Percentiles rank a stretch among this genome's conserved stretches.
phyloP scores from a whole-genome alignment of 2,888 invertebrate genomes.

The Oxytorus armatus region DNA sequence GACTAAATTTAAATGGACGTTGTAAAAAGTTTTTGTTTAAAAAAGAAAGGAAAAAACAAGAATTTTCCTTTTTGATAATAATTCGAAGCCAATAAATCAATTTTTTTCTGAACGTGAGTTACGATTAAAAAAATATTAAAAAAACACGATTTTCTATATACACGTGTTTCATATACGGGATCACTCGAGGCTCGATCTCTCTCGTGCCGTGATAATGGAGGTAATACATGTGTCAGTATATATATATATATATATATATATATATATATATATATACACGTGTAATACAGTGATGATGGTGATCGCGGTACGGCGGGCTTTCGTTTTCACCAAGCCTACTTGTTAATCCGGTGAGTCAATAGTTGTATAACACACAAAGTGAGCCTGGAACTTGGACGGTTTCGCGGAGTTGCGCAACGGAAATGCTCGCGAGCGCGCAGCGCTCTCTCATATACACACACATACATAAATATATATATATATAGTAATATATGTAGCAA shows the following conservation, averaged over 20 bases:
- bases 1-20: not conserved
- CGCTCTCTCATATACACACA: slow-evolving; percentile 37
- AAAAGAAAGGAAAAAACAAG: no score
- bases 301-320: slow-evolving; percentile 77
- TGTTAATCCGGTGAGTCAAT: slow-evolving; percentile 85
- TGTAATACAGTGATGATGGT: slow-evolving; percentile 31
- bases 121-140: no score
- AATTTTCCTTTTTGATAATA: no score
- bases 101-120: no score
- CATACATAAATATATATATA: not conserved
- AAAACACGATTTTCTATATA: no score
- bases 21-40: not conserved
- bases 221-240: no score
- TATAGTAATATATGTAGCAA: slow-evolving; percentile 14
- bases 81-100: no score
- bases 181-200: no score
- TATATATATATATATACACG: not conserved
- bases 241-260: no score
- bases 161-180: no score
- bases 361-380: slow-evolving; percentile 82
- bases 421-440: slow-evolving; percentile 59
- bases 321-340: slow-evolving; percentile 84
- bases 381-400: slow-evolving; percentile 78
- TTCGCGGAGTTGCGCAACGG: slow-evolving; percentile 80
- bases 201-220: no score